These are phyloP conservation scores for Ditylenchus weischeri DNA, from an alignment of 2,888 invertebrate species.

Conservation along the genomic window DNA sequence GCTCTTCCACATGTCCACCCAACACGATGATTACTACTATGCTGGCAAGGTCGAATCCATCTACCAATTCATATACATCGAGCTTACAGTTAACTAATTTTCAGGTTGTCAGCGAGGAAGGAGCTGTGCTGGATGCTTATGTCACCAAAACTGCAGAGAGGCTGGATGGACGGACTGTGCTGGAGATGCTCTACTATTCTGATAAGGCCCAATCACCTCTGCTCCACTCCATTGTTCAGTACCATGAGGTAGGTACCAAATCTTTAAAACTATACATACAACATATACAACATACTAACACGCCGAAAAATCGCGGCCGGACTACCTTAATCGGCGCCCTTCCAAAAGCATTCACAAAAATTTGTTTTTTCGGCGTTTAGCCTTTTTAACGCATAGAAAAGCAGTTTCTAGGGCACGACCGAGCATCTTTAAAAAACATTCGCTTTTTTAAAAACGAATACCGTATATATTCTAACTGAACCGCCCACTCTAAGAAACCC, in stretches of 20 bases:
- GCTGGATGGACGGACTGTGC: background rate
- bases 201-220: conserved; percentile 7
- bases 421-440: too few species aligned
- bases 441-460: too few species aligned
- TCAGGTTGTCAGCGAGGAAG: conserved; percentile 3
- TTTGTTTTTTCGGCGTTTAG: too few species aligned
- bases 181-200: conserved; percentile 6
- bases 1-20: conserved; percentile 1
- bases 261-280: background rate
- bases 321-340: too few species aligned
- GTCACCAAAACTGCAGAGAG: background rate
- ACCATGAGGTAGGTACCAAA: conserved; percentile 10
- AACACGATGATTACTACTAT: conserved; percentile 6
- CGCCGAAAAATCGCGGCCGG: too few species aligned
- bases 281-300: background rate
- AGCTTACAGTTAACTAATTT: background rate
- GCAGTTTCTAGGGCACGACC: too few species aligned
- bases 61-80: background rate
- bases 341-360: too few species aligned
- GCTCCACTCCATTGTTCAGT: conserved; percentile 12
- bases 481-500: too few species aligned
- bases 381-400: too few species aligned
- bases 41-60: conserved; percentile 3
- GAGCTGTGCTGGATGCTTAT: background rate
- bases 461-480: too few species aligned